These are phyloP conservation scores for Conger conger DNA, from an alignment of 2,113 vertebrate species.

Conservation along the genomic window DNA sequence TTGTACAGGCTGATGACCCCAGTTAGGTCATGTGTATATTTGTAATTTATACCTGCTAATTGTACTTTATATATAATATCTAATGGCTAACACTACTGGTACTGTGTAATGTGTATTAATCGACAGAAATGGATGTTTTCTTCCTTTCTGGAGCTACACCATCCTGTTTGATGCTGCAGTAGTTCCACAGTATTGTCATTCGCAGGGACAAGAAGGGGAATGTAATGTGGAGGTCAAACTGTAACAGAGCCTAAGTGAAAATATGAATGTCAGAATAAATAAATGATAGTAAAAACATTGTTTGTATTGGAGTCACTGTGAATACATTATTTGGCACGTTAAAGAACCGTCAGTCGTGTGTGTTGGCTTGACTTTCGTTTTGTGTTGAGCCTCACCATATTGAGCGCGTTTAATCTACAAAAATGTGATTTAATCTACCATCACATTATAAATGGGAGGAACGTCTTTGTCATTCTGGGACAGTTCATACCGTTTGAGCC, in stretches of 20 bases:
- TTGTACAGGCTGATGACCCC: neutral
- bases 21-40: conserved; percentile 4
- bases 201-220: neutral
- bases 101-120: neutral
- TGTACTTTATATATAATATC: conserved; percentile 1
- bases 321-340: neutral
- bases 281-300: neutral
- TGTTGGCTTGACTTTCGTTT: neutral
- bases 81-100: neutral
- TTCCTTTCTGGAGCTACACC: neutral
- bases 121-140: conserved; percentile 10
- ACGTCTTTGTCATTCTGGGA: neutral
- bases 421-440: neutral
- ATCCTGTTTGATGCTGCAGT: neutral
- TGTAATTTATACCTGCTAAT: conserved; percentile 10
- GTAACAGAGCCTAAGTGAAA: conserved; percentile 3
- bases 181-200: conserved; percentile 11
- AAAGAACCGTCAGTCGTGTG: neutral
- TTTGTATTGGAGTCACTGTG: neutral
- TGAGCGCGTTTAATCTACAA: neutral
- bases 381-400: neutral
- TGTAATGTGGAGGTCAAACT: conserved; percentile 8
- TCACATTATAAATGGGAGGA: neutral
- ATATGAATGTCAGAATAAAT: neutral
- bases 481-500: neutral